These are phyloP conservation scores for Charina bottae DNA, from an alignment of 2,113 vertebrate genomes.

Conservation along the genomic window DNA sequence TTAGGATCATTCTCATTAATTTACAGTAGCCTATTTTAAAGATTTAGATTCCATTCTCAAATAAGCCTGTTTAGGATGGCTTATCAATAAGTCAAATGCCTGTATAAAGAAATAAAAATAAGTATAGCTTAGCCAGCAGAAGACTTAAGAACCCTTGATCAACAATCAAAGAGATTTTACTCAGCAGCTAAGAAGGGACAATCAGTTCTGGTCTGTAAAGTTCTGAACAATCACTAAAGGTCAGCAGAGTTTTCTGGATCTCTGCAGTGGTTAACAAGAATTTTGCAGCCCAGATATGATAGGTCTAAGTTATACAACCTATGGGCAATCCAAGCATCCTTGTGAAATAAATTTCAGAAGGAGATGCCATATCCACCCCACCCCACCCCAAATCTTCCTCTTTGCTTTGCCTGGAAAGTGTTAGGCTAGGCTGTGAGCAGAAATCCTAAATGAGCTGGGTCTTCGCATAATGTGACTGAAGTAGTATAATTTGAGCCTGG, in stretches of 20 bases:
- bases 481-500: too few species aligned
- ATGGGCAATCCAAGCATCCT: too few species aligned
- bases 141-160: not conserved
- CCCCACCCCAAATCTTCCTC: too few species aligned
- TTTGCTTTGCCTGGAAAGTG: too few species aligned
- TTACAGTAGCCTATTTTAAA: not conserved
- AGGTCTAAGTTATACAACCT: too few species aligned
- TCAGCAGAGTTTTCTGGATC: not conserved
- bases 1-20: not conserved
- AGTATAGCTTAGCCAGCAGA: not conserved
- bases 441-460: too few species aligned
- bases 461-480: too few species aligned
- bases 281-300: too few species aligned
- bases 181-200: not conserved
- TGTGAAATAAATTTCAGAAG: too few species aligned
- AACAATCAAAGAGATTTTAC: not conserved
- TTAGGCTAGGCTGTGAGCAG: too few species aligned
- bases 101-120: not conserved
- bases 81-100: not conserved
- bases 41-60: not conserved
- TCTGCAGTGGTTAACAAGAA: not conserved
- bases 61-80: not conserved
- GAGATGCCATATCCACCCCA: too few species aligned
- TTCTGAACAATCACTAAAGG: not conserved
- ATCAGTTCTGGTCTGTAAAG: not conserved